Base-by-base conservation (phyloP, 2,797 vertebrate species). In the Fratercula arctica region DNA sequence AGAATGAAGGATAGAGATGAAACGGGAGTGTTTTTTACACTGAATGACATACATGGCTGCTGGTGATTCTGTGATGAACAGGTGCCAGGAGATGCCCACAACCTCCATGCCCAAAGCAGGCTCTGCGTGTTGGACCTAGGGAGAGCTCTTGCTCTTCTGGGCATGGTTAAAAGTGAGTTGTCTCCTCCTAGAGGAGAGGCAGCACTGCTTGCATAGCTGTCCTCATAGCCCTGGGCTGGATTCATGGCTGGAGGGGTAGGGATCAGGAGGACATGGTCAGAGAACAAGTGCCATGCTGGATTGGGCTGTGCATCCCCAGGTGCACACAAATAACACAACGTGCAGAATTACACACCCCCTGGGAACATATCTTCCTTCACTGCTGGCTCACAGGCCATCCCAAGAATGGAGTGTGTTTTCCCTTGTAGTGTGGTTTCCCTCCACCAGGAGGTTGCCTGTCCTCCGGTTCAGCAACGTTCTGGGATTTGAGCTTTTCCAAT, bases 341-440 rank as follows among this genome's bases (percentile, higher is more conserved):
- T 26, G 33, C 4, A 21, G 45, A 75, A 35, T 46, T 37, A 20
- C 16, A 39, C 54, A 17, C 25, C 48, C 13, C 1, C 1, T 2
- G 39, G 31, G 29, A 35, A 53, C 0, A 0, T 31, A 24, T 48
- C 59, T 37, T 45, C 17, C 43, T 50, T 45, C 2, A 2, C 10
- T 0, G 0, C 39, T 24, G 51, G 16, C 39, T 81, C 31, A 0
- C 0, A 0, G 29, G 13, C 37, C 14, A 9, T 29, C 29, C 53
- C n/a, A 10, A 35, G 14, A 45, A 7, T 31, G 19, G 31, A 1
- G 43, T 0, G 7, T 19, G n/a, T 13, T 17, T 89, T 86, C 31
- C 28, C 4, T 54, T n/a, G 19, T 33, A 1, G 39, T 0, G 8
- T 19, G n/a, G 14, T 17, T 89, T 86, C 33, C n/a, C 4, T 54